Evolutionary conservation across 2,113 vertebrate genomes (phyloP), one percentile per base, ranked within the genome.

Genomic region (Pelobates fuscus): DNA sequence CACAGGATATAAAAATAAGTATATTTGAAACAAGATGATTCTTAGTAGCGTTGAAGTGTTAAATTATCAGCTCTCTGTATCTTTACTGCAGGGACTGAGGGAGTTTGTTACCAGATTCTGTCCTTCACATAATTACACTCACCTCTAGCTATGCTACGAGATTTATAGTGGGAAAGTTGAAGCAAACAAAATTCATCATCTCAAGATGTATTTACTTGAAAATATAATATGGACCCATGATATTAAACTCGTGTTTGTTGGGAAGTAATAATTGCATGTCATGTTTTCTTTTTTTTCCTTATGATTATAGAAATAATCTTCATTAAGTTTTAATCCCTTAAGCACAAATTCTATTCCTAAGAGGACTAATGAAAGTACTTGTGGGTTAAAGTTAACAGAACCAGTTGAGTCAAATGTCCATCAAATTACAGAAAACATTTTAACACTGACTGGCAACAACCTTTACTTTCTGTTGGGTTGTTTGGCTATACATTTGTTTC

Each of bases 91-190:
- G 71, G 71, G 71, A 66, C 32, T 18, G n/a, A 20, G 72, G 37
- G 54, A 60, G 54, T 76, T 67, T 21, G 24, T 57, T 67, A 15
- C 26, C 54, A 41, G n/a, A 17, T 41, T 52, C 61, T 57, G 71
- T 24, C 49, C 61, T 74, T 58, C 61, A 52, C 70, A 57, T 74
- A 75, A 75, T 75, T 75, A 57, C 71, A 12, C 24, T 46, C 41
- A 60, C 72, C 63, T 67, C 72, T 49, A 49, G 24, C 41, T 29
- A 27, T 30, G 64, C 64, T 25, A 10, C 11, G 41, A 60, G 55
- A 76, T 49, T 67, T 67, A 18, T n/a, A n/a, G 37, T 18, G 37
- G 23, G 23, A 46, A 63, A 41, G 70, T 26, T 21, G 15, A 63
- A 43, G 46, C 71, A 64, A 65, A 73, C 46, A 73, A 57, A 73